A percentile compares a stretch with the other conserved stretches of the same genome.
Conservation (phyloP, 53 echinoderm and acorn worm species). For the Astropecten irregularis region DNA sequence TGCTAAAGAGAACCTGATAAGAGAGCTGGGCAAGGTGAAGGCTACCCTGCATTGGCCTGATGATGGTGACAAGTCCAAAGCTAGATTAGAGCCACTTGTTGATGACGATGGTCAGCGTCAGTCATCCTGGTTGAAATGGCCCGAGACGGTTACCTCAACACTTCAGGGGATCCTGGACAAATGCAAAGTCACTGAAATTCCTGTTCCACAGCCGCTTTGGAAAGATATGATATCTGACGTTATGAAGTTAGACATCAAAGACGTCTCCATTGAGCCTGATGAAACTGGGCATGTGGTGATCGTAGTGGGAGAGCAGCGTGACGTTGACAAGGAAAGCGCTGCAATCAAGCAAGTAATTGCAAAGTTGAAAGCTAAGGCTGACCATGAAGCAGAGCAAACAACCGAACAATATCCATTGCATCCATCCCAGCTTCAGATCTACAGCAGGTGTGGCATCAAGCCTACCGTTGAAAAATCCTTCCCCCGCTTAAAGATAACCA, state of each 20-base stretch:
- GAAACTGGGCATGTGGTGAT: not conserved
- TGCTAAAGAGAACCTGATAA: not conserved
- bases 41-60: conserved; percentile 43
- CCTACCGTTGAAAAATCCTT: not conserved
- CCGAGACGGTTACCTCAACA: not conserved
- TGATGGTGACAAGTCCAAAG: not conserved
- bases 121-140: conserved; percentile 46
- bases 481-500: conserved; percentile 32
- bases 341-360: not conserved
- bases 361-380: conserved; percentile 34
- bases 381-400: conserved; percentile 31
- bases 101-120: not conserved
- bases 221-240: not conserved
- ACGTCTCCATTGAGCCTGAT: not conserved
- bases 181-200: conserved; percentile 4
- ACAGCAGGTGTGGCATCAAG: conserved; percentile 28
- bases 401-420: not conserved
- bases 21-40: conserved; percentile 12
- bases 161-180: conserved; percentile 6
- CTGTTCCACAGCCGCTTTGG: conserved; percentile 31
- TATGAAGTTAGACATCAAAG: not conserved
- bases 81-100: conserved; percentile 23
- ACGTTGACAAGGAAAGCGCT: not conserved
- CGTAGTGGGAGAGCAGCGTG: conserved; percentile 22
- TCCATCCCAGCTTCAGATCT: conserved; percentile 15